Evolutionary conservation across 1,140 invertebrate genomes (phyloP), one percentile per base, ranked within the genome.

Genomic region (Cyrtorhinus lividipennis): DNA sequence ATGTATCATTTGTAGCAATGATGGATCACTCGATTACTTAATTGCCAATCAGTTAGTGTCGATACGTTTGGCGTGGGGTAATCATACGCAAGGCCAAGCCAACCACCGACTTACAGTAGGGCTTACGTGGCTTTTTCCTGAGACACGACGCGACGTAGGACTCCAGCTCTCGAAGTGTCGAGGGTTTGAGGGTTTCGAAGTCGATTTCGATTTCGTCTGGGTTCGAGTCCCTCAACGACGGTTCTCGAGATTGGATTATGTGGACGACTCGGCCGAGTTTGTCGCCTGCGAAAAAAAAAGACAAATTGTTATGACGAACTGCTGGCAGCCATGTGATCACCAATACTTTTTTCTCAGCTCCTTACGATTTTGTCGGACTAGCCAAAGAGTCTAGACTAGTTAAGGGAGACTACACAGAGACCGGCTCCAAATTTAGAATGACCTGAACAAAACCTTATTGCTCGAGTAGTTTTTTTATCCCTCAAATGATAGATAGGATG

Each of bases 161-260:
- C 78, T 99, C 96, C 69, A 99, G 79, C 78, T 99, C 95, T 69
- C 97, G 81, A 61, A 99, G 77, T 44, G 97, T 99, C 58, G 94
- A 97, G 64, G 95, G 95, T 76, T 99, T 98, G 67, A 99, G 77
- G 2, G 95, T 98, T 79, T 99, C 97, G 77, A 99, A 99, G 76
- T 99, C 97, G 69, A 99, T 99, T 81, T 99, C 96, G 68, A 99
- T 98, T 78, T 99, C 97, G 77, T 99, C 96, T 26, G 96, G 96
- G 81, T 99, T 99, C 2, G 95, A 98, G 79, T 99, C 95, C 72
- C 95, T 81, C 67, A 98, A 79, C 65, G 94, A 95, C 63, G 95
- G 93, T 73, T 99, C 96, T 71, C 95, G 80, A 62, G 89, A 92
- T 74, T 99, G 95, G 73, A 99, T 99, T 72, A 99, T 99, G 74